A percentile compares a stretch with the other conserved stretches of the same genome.
phyloP scores from a whole-genome alignment of 35 echinoderm and acorn worm genomes.

The Hemicentrotus pulcherrimus region DNA sequence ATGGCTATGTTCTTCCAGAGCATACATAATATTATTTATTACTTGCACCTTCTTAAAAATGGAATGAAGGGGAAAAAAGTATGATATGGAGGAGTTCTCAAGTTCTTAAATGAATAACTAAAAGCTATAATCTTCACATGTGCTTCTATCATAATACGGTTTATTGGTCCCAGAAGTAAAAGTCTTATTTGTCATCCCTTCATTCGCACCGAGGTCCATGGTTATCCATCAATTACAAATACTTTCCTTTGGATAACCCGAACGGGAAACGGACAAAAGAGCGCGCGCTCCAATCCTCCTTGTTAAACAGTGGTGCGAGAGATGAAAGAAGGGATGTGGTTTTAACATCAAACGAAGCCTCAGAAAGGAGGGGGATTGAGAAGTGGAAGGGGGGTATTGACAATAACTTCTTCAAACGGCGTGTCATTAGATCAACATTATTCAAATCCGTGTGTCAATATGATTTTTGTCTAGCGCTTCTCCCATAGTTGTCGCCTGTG shows the following conservation, averaged over 20 bases:
- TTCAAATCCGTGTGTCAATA: constrained; percentile 37
- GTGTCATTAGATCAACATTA: constrained; percentile 29
- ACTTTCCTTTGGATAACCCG: not conserved
- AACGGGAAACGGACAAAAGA: not conserved
- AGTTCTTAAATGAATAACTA: no score
- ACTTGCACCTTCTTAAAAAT: no score
- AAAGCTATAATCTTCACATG: no score
- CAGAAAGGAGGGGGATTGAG: not conserved
- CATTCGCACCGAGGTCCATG: not conserved
- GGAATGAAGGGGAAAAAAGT: no score
- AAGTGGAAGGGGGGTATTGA: not conserved
- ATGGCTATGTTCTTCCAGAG: no score
- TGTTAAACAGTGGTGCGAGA: not conserved
- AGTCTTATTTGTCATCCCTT: not conserved
- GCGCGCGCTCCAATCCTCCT: not conserved
- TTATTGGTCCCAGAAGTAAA: not conserved
- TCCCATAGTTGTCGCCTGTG: not conserved
- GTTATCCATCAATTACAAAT: not conserved
- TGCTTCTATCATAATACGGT: no score
- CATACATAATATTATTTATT: no score
- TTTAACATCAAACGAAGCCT: constrained; percentile 31
- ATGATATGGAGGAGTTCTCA: no score
- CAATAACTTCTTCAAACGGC: constrained; percentile 15
- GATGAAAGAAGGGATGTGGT: not conserved
- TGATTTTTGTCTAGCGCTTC: not conserved